phyloP scores from a whole-genome alignment of 2,113 vertebrate genomes.

The Trichomycterus rosablanca region DNA sequence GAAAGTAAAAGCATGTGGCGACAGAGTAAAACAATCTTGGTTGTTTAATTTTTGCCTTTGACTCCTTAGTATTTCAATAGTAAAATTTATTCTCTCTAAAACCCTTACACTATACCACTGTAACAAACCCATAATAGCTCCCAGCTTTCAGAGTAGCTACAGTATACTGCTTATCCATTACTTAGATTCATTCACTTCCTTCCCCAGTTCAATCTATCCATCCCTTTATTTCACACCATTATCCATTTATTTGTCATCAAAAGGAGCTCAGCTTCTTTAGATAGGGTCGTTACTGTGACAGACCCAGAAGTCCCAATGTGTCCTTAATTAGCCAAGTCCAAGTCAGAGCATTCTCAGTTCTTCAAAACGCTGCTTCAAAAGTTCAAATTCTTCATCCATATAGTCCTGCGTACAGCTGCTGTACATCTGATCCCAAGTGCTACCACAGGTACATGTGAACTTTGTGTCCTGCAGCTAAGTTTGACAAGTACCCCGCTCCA shows the following conservation, averaged over 20 bases:
- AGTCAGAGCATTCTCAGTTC: slow-evolving; percentile 6
- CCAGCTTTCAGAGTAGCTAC: too few relatives aligned
- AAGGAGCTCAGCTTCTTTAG: slow-evolving; percentile 5
- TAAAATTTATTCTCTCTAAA: too few relatives aligned
- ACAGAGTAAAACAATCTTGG: too few relatives aligned
- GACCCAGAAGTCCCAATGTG: neutral
- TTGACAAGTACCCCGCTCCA: slow-evolving; percentile 64
- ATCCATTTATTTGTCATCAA: slow-evolving; percentile 14
- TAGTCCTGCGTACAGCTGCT: slow-evolving; percentile 19
- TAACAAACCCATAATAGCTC: too few relatives aligned
- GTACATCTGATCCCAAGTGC: slow-evolving; percentile 9
- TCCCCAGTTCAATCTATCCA: slow-evolving; percentile 5
- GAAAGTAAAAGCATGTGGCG: too few relatives aligned
- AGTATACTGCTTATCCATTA: slow-evolving; percentile 28
- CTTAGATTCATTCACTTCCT: slow-evolving; percentile 6
- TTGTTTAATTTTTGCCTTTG: too few relatives aligned
- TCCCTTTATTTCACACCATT: slow-evolving; percentile 1
- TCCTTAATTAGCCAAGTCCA: slow-evolving; percentile 8
- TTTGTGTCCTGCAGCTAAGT: slow-evolving; percentile 10
- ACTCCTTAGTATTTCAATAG: too few relatives aligned
- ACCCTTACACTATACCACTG: too few relatives aligned
- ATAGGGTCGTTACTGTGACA: neutral
- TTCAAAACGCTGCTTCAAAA: neutral
- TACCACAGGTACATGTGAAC: too few relatives aligned
- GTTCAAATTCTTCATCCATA: neutral